A percentile compares a stretch with the other conserved stretches of the same genome.
Conservation (phyloP, 2,888 invertebrate genomes). For the Drosophila kambysellisi region DNA sequence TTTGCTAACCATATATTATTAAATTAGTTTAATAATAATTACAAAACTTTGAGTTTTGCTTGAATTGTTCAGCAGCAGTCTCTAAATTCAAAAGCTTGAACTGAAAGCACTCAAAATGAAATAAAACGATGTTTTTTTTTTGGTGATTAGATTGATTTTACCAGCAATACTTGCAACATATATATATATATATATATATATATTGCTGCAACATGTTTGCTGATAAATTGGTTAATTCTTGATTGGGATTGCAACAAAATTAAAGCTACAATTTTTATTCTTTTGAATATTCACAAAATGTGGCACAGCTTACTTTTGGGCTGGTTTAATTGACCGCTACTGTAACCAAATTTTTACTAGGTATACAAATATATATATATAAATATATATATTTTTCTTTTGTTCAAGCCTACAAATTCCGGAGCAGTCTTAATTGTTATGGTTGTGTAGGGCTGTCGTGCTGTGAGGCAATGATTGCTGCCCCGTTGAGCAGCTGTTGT, state of each 20-base stretch:
- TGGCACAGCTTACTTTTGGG: not conserved
- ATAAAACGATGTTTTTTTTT: not conserved
- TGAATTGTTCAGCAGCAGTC: not conserved
- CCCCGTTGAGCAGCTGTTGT: conserved; percentile 49
- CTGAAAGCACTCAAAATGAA: not conserved
- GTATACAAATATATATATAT: not conserved
- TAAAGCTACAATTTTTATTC: not conserved
- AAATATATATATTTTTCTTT: not conserved
- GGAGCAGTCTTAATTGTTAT: conserved; percentile 38
- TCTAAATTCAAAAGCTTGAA: not conserved
- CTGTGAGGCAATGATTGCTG: conserved; percentile 33
- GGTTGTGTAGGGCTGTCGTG: conserved; percentile 37
- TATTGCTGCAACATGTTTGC: conserved; percentile 5
- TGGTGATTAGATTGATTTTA: not conserved
- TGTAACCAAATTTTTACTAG: not conserved
- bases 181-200: not conserved
- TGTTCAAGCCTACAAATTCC: not conserved
- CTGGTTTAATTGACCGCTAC: not conserved
- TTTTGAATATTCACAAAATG: not conserved
- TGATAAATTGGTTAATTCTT: not conserved
- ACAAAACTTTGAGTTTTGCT: not conserved
- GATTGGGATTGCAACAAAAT: not conserved
- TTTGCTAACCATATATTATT: not conserved
- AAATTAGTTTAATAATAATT: not conserved
- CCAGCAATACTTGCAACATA: not conserved